Evolutionary conservation across 2,888 invertebrate genomes (phyloP), one percentile per base, ranked within the genome.

Genomic region (Peribatodes rhomboidaria): DNA sequence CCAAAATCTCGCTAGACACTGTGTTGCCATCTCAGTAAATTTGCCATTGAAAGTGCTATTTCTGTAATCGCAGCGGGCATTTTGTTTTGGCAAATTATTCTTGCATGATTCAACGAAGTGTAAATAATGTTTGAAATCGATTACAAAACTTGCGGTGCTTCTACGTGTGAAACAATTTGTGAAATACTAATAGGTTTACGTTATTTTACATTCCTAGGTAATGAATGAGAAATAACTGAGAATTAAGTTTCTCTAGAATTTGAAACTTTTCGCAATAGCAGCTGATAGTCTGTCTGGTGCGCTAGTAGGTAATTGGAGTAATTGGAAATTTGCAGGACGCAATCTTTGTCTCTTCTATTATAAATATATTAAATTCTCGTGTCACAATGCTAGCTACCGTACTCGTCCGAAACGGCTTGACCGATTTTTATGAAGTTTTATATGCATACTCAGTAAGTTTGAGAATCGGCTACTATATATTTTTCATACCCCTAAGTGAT

Each of bases 1-100:
- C 83, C 81, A 79, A 90, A 92, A 90, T 90, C 89, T 88, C 88
- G 83, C 81, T 86, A 35, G 20, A n/a, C 50, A 46, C 10, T 11
- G 47, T 65, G 60, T 61, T 65, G 65, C 65, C 39, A 60, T 39
- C 22, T n/a, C 18, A 50, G 31, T 20, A 20, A 37, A 55, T 64
- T 59, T 59, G 10, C 59, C 14, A 59, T 16, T 41, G 13, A 42
- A 44, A 14, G 22, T 22, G 58, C 31, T 16, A 35, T 16, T 47
- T 39, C 52, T 11, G 44, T 42, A 22, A 49, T n/a, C 18, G 13
- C 14, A 78, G 80, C 71, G 60, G 72, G 77, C 20, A 18, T 53
- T 52, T 27, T 37, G 11, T 6, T 42, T 47, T 41, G 20, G 42
- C 13, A 39, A 27, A 47, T 46, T 53, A 55, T 16, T 54, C 10